Base-by-base conservation (phyloP, 2,113 vertebrate species). In the Dasypus novemcinctus region DNA sequence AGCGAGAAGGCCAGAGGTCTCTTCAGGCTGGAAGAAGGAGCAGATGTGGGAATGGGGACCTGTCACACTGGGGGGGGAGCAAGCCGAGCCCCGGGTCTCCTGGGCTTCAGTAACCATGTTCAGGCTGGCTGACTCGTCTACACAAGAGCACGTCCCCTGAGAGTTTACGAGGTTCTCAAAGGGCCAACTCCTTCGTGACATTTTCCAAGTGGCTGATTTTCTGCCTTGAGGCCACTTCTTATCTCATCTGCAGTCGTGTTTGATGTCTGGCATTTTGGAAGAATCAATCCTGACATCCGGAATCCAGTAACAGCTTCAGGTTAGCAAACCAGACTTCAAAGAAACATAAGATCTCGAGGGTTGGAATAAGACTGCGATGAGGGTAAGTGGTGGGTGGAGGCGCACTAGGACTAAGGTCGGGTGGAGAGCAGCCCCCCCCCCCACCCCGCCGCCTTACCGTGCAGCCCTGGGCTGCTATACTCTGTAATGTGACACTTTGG, bases 1-100 rank as follows among this genome's bases (percentile, higher is more conserved):
- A 84, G 43, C 79, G 63, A 25, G 75, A 69, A 81, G 41, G 3
- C 83, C 71, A 82, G 63, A 76, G 17, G 31, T 94, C 17, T 85
- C 89, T 94, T 97, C 93, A 52, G 93, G 90, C 97, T 98, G 94
- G 23, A 98, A 97, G 59, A 64, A 93, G 25, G 41, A 64, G 25
- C 13, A 33, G 11, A 18, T 17, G 12, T 12, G 21, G 52, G 29
- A 31, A 20, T 17, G 4, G 68, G 49, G 68, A 2, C 17, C 9
- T 38, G 21, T 29, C 25, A 43, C 31, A 59, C 12, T 83, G 64
- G 41, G 33, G 27, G 7, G 43, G 29, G 41, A 38, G 36, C 52
- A 43, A 68, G 52, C 14, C 20, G 25, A 46, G 54, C 36, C 49
- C 36, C 12, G 49, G 10, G 41, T 63, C 90, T 93, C 83, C 79